A percentile compares a stretch with the other conserved stretches of the same genome.
These are phyloP conservation scores for Cnemophilus loriae DNA, from an alignment of 2,113 vertebrate species.

Conservation along the genomic window DNA sequence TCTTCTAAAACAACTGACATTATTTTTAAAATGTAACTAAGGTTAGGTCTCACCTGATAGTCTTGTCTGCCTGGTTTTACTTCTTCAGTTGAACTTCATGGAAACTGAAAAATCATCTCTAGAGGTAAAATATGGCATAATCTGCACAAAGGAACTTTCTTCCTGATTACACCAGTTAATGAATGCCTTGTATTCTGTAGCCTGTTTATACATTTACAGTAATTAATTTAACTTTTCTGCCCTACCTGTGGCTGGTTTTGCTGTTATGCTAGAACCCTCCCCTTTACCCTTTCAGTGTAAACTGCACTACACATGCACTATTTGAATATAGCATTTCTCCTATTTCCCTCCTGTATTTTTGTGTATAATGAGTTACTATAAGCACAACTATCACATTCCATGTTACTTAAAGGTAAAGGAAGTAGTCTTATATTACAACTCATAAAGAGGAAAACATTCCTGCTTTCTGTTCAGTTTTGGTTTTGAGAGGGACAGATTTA, in stretches of 20 bases:
- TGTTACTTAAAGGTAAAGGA: background rate
- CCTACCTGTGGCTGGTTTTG: background rate
- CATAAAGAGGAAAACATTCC: background rate
- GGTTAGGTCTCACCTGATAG: background rate
- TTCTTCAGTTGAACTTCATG: background rate
- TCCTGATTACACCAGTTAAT: background rate
- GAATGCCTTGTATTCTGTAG: background rate
- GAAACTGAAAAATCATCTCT: background rate
- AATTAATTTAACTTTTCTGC: background rate
- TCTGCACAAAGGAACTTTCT: background rate
- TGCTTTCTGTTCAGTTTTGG: background rate
- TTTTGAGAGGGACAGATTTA: background rate
- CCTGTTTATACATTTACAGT: background rate
- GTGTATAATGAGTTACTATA: background rate
- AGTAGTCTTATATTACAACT: background rate
- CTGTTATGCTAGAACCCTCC: background rate
- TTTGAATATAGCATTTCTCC: background rate
- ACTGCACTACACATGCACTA: background rate
- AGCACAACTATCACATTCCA: background rate
- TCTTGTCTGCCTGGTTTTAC: background rate
- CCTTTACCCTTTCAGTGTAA: background rate
- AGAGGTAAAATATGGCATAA: background rate
- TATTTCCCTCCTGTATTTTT: background rate
- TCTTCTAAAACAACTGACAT: background rate
- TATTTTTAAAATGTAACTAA: background rate